A percentile compares a stretch with the other conserved stretches of the same genome.
These are phyloP conservation scores for Motacilla alba DNA, from an alignment of 2,113 vertebrate genomes.

Conservation along the genomic window DNA sequence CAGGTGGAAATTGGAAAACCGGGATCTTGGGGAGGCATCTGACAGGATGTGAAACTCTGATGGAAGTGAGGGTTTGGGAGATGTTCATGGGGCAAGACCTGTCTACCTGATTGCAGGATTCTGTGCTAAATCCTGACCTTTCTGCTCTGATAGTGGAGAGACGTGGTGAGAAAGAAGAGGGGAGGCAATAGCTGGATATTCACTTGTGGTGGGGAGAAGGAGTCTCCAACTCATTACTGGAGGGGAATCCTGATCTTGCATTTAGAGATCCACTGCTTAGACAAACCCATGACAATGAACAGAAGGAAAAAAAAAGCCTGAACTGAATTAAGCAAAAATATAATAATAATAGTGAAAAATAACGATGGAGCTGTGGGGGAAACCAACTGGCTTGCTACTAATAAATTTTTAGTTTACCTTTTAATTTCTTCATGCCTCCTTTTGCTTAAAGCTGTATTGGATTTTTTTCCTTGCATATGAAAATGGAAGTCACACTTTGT, in stretches of 20 bases:
- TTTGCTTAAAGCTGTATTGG: background rate
- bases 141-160: background rate
- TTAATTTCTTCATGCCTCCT: background rate
- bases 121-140: background rate
- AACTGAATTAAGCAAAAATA: background rate
- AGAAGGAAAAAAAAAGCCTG: background rate
- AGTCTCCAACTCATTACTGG: background rate
- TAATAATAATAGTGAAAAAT: background rate
- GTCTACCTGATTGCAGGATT: fast-evolving
- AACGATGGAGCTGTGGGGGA: background rate
- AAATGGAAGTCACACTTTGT: background rate
- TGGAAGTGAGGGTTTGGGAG: background rate
- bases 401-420: background rate
- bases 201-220: background rate
- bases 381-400: background rate
- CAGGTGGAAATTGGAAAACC: background rate
- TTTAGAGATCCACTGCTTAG: background rate
- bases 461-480: background rate
- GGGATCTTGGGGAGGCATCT: background rate
- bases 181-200: background rate
- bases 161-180: background rate
- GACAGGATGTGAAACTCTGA: background rate
- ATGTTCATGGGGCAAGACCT: background rate
- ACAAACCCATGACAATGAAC: background rate
- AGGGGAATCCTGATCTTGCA: background rate